Conservation (phyloP, 53 echinoderm and acorn worm species). For the Astropecten irregularis region DNA sequence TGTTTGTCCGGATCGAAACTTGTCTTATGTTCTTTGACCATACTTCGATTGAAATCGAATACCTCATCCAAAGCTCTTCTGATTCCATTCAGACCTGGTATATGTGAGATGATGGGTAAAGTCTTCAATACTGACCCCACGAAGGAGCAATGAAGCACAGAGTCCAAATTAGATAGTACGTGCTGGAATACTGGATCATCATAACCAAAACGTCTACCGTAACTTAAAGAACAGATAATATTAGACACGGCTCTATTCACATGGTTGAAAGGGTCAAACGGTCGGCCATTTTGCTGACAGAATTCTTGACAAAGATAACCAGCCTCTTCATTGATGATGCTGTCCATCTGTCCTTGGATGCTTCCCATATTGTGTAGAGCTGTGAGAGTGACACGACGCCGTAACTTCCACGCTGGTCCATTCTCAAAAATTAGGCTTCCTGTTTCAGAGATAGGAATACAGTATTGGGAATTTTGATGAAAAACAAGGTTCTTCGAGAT, state of each 20-base stretch:
- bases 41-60: slow-evolving; percentile 5
- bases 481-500: too few species aligned
- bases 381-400: neutral
- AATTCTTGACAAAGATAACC: slow-evolving; percentile 1
- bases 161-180: slow-evolving; percentile 1
- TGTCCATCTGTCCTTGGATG: slow-evolving; percentile 5
- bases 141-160: slow-evolving; percentile 3
- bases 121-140: neutral
- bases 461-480: too few species aligned
- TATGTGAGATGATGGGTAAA: neutral
- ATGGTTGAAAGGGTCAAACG: slow-evolving; percentile 35
- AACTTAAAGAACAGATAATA: slow-evolving; percentile 49
- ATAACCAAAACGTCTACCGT: slow-evolving; percentile 51
- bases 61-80: neutral
- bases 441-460: neutral
- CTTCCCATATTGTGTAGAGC: slow-evolving; percentile 34
- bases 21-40: slow-evolving; percentile 43
- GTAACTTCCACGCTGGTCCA: slow-evolving; percentile 47
- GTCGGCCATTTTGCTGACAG: neutral
- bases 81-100: slow-evolving; percentile 12
- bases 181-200: slow-evolving; percentile 14
- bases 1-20: slow-evolving; percentile 19
- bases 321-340: slow-evolving; percentile 36
- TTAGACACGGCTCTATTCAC: slow-evolving; percentile 33
- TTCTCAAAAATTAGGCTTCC: slow-evolving; percentile 60